Evolutionary conservation across 2,113 vertebrate genomes (phyloP), one percentile per base, ranked within the genome.

Genomic region (Puffinus mauretanicus): DNA sequence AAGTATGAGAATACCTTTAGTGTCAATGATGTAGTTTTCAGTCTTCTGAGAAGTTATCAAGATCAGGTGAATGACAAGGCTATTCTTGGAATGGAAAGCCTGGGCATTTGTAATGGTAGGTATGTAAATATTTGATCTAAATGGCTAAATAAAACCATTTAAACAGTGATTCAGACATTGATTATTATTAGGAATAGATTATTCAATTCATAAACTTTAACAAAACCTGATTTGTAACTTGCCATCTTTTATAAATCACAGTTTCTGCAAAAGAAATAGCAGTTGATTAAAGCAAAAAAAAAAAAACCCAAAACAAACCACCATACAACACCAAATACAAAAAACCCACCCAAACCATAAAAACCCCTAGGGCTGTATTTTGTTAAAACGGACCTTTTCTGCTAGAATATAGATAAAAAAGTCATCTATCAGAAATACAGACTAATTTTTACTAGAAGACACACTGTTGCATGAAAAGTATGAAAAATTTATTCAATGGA

Each of bases 221-320:
- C 11, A 88, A 97, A 96, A 54, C 6, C 19, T 55, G 86, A 47
- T 94, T 58, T 96, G 51, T 80, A 86, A 76, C 54, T 93, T 97
- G 49, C 29, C 69, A 88, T 86, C 34, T 94, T 96, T 96, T 88
- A 69, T 95, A 95, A 94, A 97, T 96, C 75, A 78, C 34, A 80
- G n/a, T 88, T 40, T 80, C 64, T 67, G 12, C 55, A 77, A 77
- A 94, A 80, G 64, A 94, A 94, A 88, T 36, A 86, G 6, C 73
- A 94, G 40, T 52, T 55, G 21, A 76, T 72, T 38, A 38, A 88
- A 97, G 40, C 18, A 86, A 52, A 79, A 95, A 90, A 78, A 38
- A 46, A 16, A 2, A 17, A 16, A n/a, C n/a, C n/a, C n/a, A n/a
- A 16, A 6, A 38, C n/a, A 55, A 42, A 62, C 2, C 24, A 67